Conservation (phyloP, 2,113 vertebrate species). For the Aptenodytes patagonicus region DNA sequence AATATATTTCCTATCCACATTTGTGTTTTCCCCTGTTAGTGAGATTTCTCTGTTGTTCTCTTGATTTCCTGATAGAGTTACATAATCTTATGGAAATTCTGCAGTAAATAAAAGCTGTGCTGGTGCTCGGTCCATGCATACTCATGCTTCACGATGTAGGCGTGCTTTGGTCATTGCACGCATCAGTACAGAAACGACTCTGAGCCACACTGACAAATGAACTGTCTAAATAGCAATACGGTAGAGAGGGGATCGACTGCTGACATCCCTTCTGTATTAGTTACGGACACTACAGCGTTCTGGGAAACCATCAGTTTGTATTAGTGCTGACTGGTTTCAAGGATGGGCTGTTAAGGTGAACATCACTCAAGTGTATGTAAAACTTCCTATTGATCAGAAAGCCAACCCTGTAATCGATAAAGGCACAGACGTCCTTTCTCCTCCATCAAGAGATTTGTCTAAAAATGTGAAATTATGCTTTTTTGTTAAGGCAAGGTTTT, state of each 20-base stretch:
- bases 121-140: rapidly evolving
- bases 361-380: not conserved
- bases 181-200: not conserved
- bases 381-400: not conserved
- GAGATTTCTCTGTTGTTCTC: not conserved
- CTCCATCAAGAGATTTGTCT: not conserved
- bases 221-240: rapidly evolving
- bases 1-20: not conserved
- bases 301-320: not conserved
- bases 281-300: not conserved
- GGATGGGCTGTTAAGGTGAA: not conserved
- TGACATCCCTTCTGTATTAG: rapidly evolving
- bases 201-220: not conserved
- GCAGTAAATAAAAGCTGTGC: not conserved
- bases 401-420: not conserved
- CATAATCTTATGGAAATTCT: not conserved
- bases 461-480: not conserved
- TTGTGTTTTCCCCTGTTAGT: not conserved
- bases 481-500: not conserved
- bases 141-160: rapidly evolving
- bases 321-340: not conserved
- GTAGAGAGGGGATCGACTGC: not conserved
- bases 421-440: not conserved
- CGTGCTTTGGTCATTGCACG: not conserved
- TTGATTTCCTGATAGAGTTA: not conserved